Conservation (phyloP, 2,113 vertebrate species). For the Pandion haliaetus region DNA sequence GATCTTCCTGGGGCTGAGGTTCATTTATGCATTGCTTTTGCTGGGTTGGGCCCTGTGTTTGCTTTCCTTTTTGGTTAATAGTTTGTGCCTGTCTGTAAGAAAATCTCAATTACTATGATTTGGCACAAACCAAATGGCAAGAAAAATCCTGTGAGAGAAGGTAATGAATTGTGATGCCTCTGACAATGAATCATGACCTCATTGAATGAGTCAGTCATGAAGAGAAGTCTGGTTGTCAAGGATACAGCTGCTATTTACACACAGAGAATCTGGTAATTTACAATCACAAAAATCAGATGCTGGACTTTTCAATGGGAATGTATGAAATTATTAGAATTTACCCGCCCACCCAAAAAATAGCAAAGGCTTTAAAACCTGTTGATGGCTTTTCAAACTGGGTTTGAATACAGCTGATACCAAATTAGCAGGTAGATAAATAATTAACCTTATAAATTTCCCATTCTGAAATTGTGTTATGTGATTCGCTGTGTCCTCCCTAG, state of each 20-base stretch:
- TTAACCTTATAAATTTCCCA: not conserved
- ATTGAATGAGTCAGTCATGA: not conserved
- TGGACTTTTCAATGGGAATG: not conserved
- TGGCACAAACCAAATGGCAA: slow-evolving; percentile 4
- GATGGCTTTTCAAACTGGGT: not conserved
- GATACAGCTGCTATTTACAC: slow-evolving; percentile 1
- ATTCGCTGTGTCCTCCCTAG: not conserved
- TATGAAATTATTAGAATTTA: not conserved
- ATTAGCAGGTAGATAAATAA: not conserved
- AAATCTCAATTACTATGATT: slow-evolving; percentile 1
- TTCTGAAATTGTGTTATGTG: not conserved
- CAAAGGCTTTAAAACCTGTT: not conserved
- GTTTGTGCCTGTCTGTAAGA: not conserved
- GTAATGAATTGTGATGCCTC: slow-evolving; percentile 2
- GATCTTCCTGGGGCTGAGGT: not conserved
- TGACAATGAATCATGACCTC: slow-evolving; percentile 7
- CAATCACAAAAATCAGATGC: not conserved
- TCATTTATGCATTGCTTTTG: not conserved
- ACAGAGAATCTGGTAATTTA: not conserved
- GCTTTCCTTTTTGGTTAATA: not conserved
- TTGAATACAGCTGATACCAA: not conserved
- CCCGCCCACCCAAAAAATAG: not conserved
- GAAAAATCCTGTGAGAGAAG: not conserved
- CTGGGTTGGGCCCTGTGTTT: not conserved
- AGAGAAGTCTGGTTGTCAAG: slow-evolving; percentile 13